phyloP scores from a whole-genome alignment of 2,888 invertebrate species.

The Craniophora ligustri region DNA sequence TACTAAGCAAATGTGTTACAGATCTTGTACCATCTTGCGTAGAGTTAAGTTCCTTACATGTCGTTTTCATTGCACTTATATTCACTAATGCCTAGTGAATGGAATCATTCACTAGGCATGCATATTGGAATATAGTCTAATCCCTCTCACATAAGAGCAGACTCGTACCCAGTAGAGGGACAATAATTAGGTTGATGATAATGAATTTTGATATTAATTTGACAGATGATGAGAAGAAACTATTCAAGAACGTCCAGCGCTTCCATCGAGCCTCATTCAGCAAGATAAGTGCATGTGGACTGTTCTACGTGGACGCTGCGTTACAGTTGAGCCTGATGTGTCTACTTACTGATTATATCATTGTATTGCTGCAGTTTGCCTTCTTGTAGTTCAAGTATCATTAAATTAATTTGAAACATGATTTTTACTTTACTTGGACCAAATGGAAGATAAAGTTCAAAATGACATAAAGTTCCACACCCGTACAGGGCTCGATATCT shows the following conservation, averaged over 20 bases:
- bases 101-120: too few species aligned
- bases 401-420: background rate
- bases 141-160: too few species aligned
- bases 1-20: too few species aligned
- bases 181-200: too few species aligned
- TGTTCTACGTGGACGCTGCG: conserved; percentile 12
- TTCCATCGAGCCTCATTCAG: conserved; percentile 22
- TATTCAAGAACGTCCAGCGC: conserved; percentile 32
- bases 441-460: conserved; percentile 10
- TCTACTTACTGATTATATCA: conserved; percentile 7
- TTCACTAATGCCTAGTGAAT: too few species aligned
- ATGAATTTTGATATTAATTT: background rate
- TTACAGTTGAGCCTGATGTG: conserved; percentile 3
- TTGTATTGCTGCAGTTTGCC: conserved; percentile 25
- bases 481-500: background rate
- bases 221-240: conserved; percentile 10
- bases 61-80: too few species aligned
- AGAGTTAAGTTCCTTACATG: too few species aligned
- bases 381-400: background rate
- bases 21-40: too few species aligned
- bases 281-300: conserved; percentile 22
- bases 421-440: conserved; percentile 4
- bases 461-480: too few species aligned
- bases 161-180: too few species aligned
- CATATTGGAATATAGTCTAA: too few species aligned